A percentile compares a stretch with the other conserved stretches of the same genome.
Evolutionary conservation across 35 echinoderm and acorn worm species (phyloP).

Genomic region (Apostichopus japonicus): DNA sequence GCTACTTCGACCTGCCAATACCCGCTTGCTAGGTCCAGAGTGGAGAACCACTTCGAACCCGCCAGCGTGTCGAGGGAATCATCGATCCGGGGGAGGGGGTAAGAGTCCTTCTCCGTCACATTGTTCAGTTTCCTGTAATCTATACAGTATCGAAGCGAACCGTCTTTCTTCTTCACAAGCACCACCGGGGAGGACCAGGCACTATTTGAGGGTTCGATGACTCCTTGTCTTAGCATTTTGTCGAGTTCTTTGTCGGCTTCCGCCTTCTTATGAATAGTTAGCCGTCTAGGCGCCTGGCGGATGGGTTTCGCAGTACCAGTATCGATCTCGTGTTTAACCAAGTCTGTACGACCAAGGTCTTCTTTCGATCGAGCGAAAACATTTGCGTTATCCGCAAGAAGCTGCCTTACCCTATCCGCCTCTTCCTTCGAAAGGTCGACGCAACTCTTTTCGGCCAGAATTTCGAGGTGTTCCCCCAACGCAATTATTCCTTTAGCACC

Average conservation of each 20-base stretch:
- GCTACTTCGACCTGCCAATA: no score
- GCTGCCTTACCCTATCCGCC: neutral
- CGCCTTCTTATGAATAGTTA: constrained; percentile 27
- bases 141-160: neutral
- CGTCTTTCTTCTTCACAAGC: neutral
- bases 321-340: constrained; percentile 25
- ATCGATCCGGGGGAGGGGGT: neutral
- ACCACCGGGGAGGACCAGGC: neutral
- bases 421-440: neutral
- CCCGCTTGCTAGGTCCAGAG: no score
- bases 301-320: neutral
- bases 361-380: constrained; percentile 20
- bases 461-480: neutral
- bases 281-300: constrained; percentile 3
- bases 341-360: constrained; percentile 45
- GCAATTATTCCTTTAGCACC: neutral
- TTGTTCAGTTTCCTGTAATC: neutral
- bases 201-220: constrained; percentile 34
- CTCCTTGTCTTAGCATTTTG: constrained; percentile 26
- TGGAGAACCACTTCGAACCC: no score
- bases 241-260: constrained; percentile 9
- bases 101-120: neutral
- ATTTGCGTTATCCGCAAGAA: constrained; percentile 24
- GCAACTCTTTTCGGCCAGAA: constrained; percentile 1
- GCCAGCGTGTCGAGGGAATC: neutral